Evolutionary conservation across 2,888 invertebrate species (phyloP).

Genomic region (Lepidochitona cinerea): DNA sequence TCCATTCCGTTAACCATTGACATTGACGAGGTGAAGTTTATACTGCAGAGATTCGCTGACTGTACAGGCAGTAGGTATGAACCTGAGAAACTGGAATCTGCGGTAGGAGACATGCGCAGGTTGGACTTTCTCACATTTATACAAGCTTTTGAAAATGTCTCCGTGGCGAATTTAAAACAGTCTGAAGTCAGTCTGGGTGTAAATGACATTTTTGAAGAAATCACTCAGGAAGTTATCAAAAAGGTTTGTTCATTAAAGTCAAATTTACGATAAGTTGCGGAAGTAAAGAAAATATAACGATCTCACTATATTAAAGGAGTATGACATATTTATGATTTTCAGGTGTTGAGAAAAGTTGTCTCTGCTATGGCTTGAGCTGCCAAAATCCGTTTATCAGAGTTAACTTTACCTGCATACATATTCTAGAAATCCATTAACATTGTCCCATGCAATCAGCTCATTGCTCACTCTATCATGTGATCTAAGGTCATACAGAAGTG

Average conservation of each 20-base stretch:
- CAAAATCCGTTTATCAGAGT: too few relatives aligned
- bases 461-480: too few relatives aligned
- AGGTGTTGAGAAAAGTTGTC: too few relatives aligned
- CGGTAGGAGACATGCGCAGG: slow-evolving; percentile 1
- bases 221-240: slow-evolving; percentile 37
- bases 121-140: slow-evolving; percentile 32
- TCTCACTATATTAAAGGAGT: neutral
- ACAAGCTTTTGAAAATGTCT: slow-evolving; percentile 2
- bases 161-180: slow-evolving; percentile 13
- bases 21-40: slow-evolving; percentile 48
- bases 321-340: too few relatives aligned
- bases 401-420: too few relatives aligned
- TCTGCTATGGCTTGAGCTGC: too few relatives aligned
- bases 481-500: too few relatives aligned
- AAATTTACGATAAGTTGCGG: neutral
- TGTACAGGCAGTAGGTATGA: slow-evolving; percentile 18
- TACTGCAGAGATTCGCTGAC: slow-evolving; percentile 28
- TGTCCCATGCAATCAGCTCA: too few relatives aligned
- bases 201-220: slow-evolving; percentile 27
- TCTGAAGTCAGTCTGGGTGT: slow-evolving; percentile 26
- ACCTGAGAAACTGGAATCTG: slow-evolving; percentile 3
- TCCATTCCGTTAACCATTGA: slow-evolving; percentile 49
- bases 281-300: neutral
- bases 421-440: too few relatives aligned
- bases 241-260: slow-evolving; percentile 29